phyloP scores from a whole-genome alignment of 2,797 vertebrate species.

The Crocodylus rhombifer region DNA sequence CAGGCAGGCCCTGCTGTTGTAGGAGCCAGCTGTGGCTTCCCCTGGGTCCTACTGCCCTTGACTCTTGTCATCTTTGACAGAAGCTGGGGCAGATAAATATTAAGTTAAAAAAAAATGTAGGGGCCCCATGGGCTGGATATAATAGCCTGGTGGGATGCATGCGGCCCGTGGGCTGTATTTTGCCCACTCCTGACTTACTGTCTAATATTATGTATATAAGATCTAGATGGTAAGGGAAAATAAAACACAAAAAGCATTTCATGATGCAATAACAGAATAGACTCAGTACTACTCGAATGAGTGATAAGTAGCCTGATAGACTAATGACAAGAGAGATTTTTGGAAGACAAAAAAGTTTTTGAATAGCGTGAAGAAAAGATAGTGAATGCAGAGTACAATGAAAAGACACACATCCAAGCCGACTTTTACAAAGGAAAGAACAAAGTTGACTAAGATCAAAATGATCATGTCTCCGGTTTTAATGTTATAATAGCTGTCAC shows the following conservation, averaged over 20 bases:
- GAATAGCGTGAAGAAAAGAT: neutral
- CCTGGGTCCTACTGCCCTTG: too few species aligned
- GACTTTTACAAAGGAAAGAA: conserved; percentile 50
- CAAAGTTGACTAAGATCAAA: conserved; percentile 69
- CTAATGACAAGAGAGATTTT: neutral
- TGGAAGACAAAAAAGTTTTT: neutral
- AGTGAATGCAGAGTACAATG: neutral
- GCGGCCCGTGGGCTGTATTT: too few species aligned
- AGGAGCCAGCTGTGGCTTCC: too few species aligned
- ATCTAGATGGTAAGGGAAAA: neutral
- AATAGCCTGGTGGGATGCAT: too few species aligned
- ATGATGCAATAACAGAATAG: neutral
- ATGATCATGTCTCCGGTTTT: conserved; percentile 46
- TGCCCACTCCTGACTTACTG: too few species aligned
- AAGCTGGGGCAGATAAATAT: too few species aligned
- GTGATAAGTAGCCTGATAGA: conserved; percentile 10
- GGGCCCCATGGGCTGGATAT: too few species aligned
- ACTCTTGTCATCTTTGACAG: too few species aligned
- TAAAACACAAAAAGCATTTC: neutral
- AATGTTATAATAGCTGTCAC: conserved; percentile 61
- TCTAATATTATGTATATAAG: neutral
- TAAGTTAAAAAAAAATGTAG: too few species aligned
- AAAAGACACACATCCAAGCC: neutral
- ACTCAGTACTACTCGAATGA: conserved; percentile 24
- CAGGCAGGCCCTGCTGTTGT: too few species aligned